phyloP scores from a whole-genome alignment of 2,888 invertebrate genomes.

The Panopea generosa region DNA sequence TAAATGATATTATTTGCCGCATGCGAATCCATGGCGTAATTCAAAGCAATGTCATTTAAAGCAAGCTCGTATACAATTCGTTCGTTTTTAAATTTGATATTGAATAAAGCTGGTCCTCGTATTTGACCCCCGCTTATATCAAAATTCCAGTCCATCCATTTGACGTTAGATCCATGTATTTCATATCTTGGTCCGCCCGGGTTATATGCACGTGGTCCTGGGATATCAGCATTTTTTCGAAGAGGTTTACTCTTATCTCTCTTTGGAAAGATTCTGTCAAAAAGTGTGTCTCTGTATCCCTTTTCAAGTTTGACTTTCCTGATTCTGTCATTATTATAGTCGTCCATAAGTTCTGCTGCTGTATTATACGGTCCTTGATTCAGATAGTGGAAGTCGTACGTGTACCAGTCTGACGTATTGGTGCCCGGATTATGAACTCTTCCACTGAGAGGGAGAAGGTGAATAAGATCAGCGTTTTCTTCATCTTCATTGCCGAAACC shows the following conservation, averaged over 20 bases:
- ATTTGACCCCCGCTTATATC: constrained; percentile 66
- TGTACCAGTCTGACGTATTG: constrained; percentile 63
- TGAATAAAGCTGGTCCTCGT: constrained; percentile 65
- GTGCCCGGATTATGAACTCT: constrained; percentile 64
- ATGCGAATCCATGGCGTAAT: constrained; percentile 70
- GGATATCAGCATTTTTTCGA: constrained; percentile 58
- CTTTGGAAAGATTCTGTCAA: constrained; percentile 59
- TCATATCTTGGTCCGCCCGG: constrained; percentile 71
- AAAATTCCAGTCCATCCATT: constrained; percentile 76
- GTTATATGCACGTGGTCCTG: constrained; percentile 65
- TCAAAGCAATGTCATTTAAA: constrained; percentile 68
- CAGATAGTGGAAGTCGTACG: constrained; percentile 66
- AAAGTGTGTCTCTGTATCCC: constrained; percentile 56
- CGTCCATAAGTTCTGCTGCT: constrained; percentile 46
- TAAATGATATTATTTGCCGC: constrained; percentile 70
- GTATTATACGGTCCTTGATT: constrained; percentile 70
- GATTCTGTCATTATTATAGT: constrained; percentile 53
- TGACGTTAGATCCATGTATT: constrained; percentile 66
- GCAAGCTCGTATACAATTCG: constrained; percentile 74
- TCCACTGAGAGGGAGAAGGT: constrained; percentile 66
- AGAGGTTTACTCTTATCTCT: constrained; percentile 40
- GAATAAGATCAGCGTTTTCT: constrained; percentile 61
- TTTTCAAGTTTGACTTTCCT: constrained; percentile 57
- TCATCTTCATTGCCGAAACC: constrained; percentile 33
- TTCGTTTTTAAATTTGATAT: constrained; percentile 69